Evolutionary conservation across 2,797 vertebrate genomes (phyloP).

Genomic region (Catharus ustulatus): DNA sequence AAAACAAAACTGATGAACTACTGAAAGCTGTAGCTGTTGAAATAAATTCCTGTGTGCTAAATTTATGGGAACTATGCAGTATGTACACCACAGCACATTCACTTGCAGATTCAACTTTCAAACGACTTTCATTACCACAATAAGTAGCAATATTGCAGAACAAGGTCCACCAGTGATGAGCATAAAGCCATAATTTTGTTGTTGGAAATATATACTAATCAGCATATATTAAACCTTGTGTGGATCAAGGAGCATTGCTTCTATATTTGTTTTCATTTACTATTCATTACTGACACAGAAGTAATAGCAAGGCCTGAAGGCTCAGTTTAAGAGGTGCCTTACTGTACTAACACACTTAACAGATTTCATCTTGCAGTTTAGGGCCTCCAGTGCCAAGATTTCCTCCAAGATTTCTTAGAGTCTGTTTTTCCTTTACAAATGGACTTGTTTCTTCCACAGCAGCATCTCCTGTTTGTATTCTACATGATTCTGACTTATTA

Average conservation of each 20-base stretch:
- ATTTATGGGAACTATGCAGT: constrained; percentile 64
- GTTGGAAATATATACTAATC: constrained; percentile 53
- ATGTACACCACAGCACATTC: constrained; percentile 46
- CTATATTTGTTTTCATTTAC: constrained; percentile 46
- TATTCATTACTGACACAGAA: background rate
- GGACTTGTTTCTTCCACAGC: background rate
- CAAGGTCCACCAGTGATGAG: constrained; percentile 38
- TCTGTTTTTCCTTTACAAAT: background rate
- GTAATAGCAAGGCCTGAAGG: background rate
- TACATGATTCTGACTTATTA: background rate
- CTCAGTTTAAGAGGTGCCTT: background rate
- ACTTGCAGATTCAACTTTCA: constrained; percentile 64
- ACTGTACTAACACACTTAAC: background rate
- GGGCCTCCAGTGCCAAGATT: background rate
- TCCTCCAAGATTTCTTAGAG: background rate
- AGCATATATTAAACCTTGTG: constrained; percentile 14
- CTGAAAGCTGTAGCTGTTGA: constrained; percentile 72
- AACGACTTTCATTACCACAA: constrained; percentile 22
- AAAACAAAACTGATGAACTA: constrained; percentile 77
- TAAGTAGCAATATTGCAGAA: constrained; percentile 53
- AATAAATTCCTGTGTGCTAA: constrained; percentile 73
- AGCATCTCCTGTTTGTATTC: background rate
- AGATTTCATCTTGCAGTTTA: background rate
- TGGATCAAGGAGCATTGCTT: constrained; percentile 9
- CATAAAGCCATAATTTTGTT: constrained; percentile 56